phyloP scores from a whole-genome alignment of 1,140 invertebrate genomes.

The Charaxes varanes region DNA sequence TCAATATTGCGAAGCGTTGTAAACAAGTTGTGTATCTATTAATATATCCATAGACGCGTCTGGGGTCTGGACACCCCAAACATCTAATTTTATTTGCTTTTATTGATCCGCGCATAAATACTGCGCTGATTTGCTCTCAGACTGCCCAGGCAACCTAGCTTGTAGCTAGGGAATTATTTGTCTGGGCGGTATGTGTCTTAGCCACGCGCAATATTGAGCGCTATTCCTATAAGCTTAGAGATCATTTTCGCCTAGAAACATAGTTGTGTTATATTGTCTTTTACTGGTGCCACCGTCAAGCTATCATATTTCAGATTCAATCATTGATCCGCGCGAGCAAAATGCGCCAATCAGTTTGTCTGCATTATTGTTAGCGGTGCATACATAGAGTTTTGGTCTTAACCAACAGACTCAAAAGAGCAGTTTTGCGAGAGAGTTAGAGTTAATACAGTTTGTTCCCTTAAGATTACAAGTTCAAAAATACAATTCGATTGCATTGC shows the following conservation, averaged over 20 bases:
- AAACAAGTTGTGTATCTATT: too few species aligned
- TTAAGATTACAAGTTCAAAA: too few species aligned
- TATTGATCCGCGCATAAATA: slow-evolving; percentile 22
- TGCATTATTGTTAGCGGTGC: slow-evolving; percentile 7
- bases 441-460: too few species aligned
- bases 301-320: slow-evolving; percentile 18
- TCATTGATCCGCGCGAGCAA: slow-evolving; percentile 27
- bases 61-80: not conserved
- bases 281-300: not conserved
- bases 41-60: too few species aligned
- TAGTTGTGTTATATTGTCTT: slow-evolving; percentile 13
- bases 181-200: not conserved
- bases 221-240: not conserved
- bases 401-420: too few species aligned
- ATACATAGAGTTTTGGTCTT: too few species aligned
- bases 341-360: slow-evolving; percentile 18
- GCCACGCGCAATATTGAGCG: not conserved
- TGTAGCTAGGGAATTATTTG: slow-evolving; percentile 7
- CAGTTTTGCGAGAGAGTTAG: too few species aligned
- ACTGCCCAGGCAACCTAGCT: slow-evolving; percentile 11
- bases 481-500: too few species aligned
- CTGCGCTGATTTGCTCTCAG: slow-evolving; percentile 13
- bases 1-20: too few species aligned
- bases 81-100: slow-evolving; percentile 7
- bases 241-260: slow-evolving; percentile 4